A percentile compares a stretch with the other conserved stretches of the same genome.
phyloP scores from a whole-genome alignment of 2,113 vertebrate genomes.

The Alethe diademata region DNA sequence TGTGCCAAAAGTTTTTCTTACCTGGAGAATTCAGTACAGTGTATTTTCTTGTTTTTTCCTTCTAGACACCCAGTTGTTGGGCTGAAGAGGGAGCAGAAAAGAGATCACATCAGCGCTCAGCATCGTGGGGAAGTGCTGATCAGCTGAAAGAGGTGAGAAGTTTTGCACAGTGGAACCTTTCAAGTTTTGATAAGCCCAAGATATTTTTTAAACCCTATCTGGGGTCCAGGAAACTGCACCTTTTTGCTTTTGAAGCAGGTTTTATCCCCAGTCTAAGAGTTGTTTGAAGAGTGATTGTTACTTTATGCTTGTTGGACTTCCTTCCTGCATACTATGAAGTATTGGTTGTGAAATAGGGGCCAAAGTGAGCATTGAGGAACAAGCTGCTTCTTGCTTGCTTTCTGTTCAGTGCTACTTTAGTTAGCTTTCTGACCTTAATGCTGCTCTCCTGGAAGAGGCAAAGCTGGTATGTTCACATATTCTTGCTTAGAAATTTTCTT shows the following conservation, averaged over 20 bases:
- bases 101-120: slow-evolving; percentile 90
- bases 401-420: background rate
- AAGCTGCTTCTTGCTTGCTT: background rate
- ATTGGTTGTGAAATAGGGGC: background rate
- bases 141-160: slow-evolving; percentile 92
- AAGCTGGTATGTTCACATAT: background rate
- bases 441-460: background rate
- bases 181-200: background rate
- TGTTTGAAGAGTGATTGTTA: background rate
- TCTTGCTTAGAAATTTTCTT: background rate
- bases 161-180: background rate
- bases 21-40: background rate
- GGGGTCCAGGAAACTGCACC: background rate
- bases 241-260: background rate
- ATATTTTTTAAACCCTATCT: background rate
- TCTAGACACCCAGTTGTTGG: slow-evolving; percentile 91
- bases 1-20: background rate
- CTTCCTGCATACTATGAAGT: background rate
- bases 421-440: background rate
- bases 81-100: slow-evolving; percentile 87
- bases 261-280: background rate
- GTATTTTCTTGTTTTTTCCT: background rate
- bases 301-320: background rate
- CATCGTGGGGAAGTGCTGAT: slow-evolving; percentile 93
- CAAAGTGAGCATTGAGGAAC: background rate